Base-by-base conservation (phyloP, 2,888 invertebrate genomes). In the Chydorus sphaericus region DNA sequence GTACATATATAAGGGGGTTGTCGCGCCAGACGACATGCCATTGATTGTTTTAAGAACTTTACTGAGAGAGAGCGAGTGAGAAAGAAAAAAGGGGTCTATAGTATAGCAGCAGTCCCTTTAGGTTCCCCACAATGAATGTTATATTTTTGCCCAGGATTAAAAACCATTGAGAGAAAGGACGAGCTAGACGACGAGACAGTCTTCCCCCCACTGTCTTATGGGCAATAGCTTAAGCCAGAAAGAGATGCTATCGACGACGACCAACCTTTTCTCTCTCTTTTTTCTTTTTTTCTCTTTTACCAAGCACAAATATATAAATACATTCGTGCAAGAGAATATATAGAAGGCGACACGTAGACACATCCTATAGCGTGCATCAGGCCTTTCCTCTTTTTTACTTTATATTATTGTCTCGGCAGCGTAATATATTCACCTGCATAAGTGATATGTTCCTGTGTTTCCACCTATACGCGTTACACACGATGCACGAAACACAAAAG, bases 221-320 rank as follows among this genome's bases (percentile, higher is more conserved):
- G 44, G 44, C 44, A 44, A 44, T 44, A 44, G 44, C 44, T 44
- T 44, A 44, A 44, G 44, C 44, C 26, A 44, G 28, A 44, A 44
- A 44, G 44, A 23, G 44, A 44, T 44, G 44, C 44, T 44, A 44
- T 44, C 44, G 28, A n/a, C n/a, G n/a, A n/a, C n/a, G n/a, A n/a
- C n/a, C n/a, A 44, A 44, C 44, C 44, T 44, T 44, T 20, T 14
- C 44, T 44, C 5, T 44, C 44, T 44, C 10, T n/a, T 26, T 44
- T n/a, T n/a, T n/a, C 26, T 44, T 44, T 23, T 44, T 4, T 23
- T 3, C 28, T 23, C 23, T 23, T 44, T 23, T 26, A 2, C 28
- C 28, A 26, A 26, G 10, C 39, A 14, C 10, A 14, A 18, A n/a
- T n/a, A 23, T 10, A 39, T 39, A 39, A 39, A 20, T 20, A 39